These are phyloP conservation scores for Pocillopora grandis DNA, from an alignment of 92 coral and sea anemone species.

Conservation along the genomic window DNA sequence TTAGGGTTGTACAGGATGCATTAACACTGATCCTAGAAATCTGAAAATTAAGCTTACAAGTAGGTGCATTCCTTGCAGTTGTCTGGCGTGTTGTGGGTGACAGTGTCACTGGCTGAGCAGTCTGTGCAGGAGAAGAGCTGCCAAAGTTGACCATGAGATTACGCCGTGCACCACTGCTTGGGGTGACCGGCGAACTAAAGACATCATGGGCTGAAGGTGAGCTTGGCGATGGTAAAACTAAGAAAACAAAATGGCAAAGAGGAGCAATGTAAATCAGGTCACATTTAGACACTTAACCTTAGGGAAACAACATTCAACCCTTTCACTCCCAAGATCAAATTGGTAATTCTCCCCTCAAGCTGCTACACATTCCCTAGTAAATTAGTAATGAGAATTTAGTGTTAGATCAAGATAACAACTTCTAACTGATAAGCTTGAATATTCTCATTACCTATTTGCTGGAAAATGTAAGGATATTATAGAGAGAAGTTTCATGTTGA, in stretches of 20 bases:
- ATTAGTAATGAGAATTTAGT: too few relatives aligned
- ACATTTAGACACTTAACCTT: background rate
- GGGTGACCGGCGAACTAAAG: constrained; percentile 74
- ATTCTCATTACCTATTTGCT: too few relatives aligned
- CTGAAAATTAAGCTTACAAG: constrained; percentile 21
- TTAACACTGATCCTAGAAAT: too few relatives aligned
- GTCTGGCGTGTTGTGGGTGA: constrained; percentile 41
- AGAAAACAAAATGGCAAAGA: background rate
- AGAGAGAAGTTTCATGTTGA: too few relatives aligned
- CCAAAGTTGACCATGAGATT: constrained; percentile 84
- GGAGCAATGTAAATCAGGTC: background rate
- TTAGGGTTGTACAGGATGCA: too few relatives aligned
- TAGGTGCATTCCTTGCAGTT: constrained; percentile 36
- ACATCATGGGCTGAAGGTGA: constrained; percentile 76
- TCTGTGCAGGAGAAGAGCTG: constrained; percentile 61
- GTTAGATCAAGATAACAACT: too few relatives aligned
- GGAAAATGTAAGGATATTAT: too few relatives aligned
- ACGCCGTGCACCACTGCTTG: constrained; percentile 88
- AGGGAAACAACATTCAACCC: too few relatives aligned
- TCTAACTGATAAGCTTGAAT: too few relatives aligned
- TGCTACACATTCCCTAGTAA: too few relatives aligned
- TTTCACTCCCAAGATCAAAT: too few relatives aligned
- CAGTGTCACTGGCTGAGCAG: constrained; percentile 52
- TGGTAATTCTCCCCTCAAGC: too few relatives aligned
- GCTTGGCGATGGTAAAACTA: constrained; percentile 41